Conservation (phyloP, 2,797 vertebrate genomes). For the Sebastes vulpes region DNA sequence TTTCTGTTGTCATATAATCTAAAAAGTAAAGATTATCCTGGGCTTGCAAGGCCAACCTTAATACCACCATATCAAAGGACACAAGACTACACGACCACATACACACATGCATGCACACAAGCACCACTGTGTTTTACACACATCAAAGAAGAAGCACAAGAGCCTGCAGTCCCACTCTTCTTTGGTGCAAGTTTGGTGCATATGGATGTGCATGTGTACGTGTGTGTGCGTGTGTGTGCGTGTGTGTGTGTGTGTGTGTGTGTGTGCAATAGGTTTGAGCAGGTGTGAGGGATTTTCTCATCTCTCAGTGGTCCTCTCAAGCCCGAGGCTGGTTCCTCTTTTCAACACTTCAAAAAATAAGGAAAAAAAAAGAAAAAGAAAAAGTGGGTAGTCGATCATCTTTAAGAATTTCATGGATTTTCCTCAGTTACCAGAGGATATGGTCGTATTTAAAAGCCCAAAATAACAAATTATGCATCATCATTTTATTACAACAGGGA, state of each 20-base stretch:
- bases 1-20: not conserved
- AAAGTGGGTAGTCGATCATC: constrained; percentile 11
- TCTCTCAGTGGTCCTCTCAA: constrained; percentile 47
- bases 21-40: constrained; percentile 17
- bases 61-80: constrained; percentile 31
- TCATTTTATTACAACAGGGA: not conserved
- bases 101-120: constrained; percentile 4
- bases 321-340: constrained; percentile 33
- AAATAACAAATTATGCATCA: not conserved
- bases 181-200: constrained; percentile 17
- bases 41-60: constrained; percentile 10
- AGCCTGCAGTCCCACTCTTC: constrained; percentile 36
- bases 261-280: constrained; percentile 17
- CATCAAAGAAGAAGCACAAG: constrained; percentile 62
- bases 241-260: not conserved
- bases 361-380: not conserved
- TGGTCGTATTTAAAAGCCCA: not conserved
- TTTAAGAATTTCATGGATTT: constrained; percentile 32
- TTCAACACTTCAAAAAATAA: constrained; percentile 11
- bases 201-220: constrained; percentile 4
- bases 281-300: constrained; percentile 58
- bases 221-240: not conserved
- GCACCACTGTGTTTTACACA: constrained; percentile 38
- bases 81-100: not conserved
- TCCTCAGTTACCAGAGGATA: not conserved